A percentile compares a stretch with the other conserved stretches of the same genome.
Evolutionary conservation across 2,888 invertebrate genomes (phyloP).

Genomic region (Toxonevra muliebris): DNA sequence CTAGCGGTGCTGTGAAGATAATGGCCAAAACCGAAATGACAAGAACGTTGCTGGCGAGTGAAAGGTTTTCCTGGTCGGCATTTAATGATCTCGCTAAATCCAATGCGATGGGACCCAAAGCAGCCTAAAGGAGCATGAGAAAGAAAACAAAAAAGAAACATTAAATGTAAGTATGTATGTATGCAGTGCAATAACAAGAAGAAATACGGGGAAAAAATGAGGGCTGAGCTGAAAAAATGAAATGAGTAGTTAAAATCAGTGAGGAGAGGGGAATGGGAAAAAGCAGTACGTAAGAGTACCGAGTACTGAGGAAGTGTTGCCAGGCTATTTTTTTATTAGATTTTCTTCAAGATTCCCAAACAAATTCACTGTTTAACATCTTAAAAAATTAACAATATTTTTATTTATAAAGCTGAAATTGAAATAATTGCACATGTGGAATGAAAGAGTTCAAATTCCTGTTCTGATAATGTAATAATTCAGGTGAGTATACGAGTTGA

Average conservation of each 20-base stretch:
- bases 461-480: no score
- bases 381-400: no score
- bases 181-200: not conserved
- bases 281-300: not conserved
- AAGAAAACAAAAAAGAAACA: constrained; percentile 14
- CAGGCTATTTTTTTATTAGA: no score
- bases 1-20: constrained; percentile 69
- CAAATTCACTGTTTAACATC: no score
- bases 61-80: constrained; percentile 51
- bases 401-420: no score
- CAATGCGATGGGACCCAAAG: constrained; percentile 72
- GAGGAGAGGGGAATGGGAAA: not conserved
- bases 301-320: no score
- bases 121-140: constrained; percentile 66
- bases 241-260: not conserved
- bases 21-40: constrained; percentile 68
- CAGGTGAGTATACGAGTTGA: no score
- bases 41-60: constrained; percentile 66
- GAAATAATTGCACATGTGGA: no score
- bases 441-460: no score
- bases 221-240: no score
- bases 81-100: constrained; percentile 66
- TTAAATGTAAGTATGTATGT: no score
- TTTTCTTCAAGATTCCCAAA: no score
- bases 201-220: not conserved